Base-by-base conservation (phyloP, 2,797 vertebrate genomes). In the Falco novaeseelandiae region DNA sequence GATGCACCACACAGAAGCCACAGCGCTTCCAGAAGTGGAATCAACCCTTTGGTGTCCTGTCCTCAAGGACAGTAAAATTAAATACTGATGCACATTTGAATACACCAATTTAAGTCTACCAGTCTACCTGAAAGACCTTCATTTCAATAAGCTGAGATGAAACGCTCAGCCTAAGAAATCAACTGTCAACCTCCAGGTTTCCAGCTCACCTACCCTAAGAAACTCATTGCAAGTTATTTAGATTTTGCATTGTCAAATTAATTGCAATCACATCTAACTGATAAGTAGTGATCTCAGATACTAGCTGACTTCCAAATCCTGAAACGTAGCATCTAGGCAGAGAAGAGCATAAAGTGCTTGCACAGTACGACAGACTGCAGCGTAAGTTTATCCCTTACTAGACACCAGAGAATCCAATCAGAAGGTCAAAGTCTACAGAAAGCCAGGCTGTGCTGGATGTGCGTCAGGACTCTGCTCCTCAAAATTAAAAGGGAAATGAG, bases 171-270 rank as follows among this genome's bases (percentile, higher is more conserved):
- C 30, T 38, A 74, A 77, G 9, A 71, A 52, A 85, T 62, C 10
- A 62, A 67, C 36, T 52, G 44, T 21, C 69, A 51, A 2, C 29
- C 62, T 62, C 52, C 51, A 52, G 23, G 20, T 71, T 85, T 71
- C 73, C 79, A 95, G 48, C 58, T 66, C 34, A 38, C 36, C 54
- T 12, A n/a, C n/a, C 19, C n/a, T 38, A 71, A 11, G 27, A 46
- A 49, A 58, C 18, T 63, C 65, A 46, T 49, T 25, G 21, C 27
- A 73, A 76, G 34, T 46, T 30, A 69, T 18, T 29, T 46, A 71
- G 57, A 85, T 81, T 72, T 42, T 46, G 34, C 36, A 21, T 85
- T 89, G 79, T 19, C 48, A 90, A 90, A 89, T 83, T 63, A 81
- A 81, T 6, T 71, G 40, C 48, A 83, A 71, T 15, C 8, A 34